Conservation (phyloP, 2,888 invertebrate genomes). For the Lymantria monacha region DNA sequence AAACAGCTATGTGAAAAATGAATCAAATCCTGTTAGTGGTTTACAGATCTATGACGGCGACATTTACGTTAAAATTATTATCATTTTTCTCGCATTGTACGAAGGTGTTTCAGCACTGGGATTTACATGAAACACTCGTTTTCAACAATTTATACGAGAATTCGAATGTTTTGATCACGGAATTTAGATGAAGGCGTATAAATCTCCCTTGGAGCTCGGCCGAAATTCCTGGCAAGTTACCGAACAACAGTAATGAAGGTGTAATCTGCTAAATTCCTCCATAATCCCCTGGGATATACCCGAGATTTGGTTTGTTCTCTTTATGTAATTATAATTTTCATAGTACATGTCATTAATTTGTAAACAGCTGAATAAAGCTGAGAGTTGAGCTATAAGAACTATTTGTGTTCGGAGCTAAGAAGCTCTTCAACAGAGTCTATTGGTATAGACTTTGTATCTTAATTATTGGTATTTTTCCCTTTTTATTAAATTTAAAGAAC, state of each 20-base stretch:
- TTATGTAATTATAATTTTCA: conserved; percentile 39
- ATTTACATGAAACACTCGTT: conserved; percentile 64
- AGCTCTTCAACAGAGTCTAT: too few species aligned
- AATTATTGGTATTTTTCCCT: too few species aligned
- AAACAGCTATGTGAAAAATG: conserved; percentile 10
- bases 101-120: conserved; percentile 25
- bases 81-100: conserved; percentile 16
- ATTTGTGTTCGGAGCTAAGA: too few species aligned
- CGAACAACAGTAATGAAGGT: conserved; percentile 71
- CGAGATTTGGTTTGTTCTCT: conserved; percentile 44
- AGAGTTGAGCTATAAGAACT: background rate
- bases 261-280: conserved; percentile 65
- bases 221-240: conserved; percentile 63
- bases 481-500: too few species aligned
- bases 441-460: too few species aligned
- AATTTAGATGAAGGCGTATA: conserved; percentile 50
- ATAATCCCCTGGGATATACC: conserved; percentile 52
- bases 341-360: conserved; percentile 30
- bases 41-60: conserved; percentile 14
- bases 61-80: conserved; percentile 35
- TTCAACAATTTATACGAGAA: conserved; percentile 49
- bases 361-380: conserved; percentile 12
- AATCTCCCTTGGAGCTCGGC: conserved; percentile 62
- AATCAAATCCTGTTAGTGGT: conserved; percentile 15
- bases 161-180: conserved; percentile 54